phyloP scores from a whole-genome alignment of 2,888 invertebrate genomes.

The Tachina lurida region DNA sequence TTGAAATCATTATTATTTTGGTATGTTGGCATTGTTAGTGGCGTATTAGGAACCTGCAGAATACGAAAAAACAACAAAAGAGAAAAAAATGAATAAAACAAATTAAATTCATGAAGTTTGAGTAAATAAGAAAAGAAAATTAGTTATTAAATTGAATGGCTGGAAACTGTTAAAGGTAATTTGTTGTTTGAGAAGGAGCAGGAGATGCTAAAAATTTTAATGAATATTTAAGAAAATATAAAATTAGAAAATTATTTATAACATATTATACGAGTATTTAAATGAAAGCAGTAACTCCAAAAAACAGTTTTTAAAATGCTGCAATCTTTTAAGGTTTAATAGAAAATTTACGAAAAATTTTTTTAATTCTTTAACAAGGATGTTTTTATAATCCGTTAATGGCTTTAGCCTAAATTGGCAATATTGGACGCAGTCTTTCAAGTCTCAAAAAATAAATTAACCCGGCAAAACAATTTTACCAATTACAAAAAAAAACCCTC shows the following conservation, averaged over 20 bases:
- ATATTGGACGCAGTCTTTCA: too few species aligned
- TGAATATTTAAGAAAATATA: too few species aligned
- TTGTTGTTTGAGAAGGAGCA: neutral
- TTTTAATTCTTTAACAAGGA: too few species aligned
- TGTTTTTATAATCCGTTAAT: too few species aligned
- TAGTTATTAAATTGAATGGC: slow-evolving; percentile 58
- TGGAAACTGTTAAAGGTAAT: neutral
- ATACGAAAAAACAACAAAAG: slow-evolving; percentile 31
- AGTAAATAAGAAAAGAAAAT: slow-evolving; percentile 60
- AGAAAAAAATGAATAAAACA: slow-evolving; percentile 12
- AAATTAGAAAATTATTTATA: neutral
- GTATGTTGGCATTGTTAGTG: slow-evolving; percentile 78
- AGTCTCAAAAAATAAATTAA: too few species aligned
- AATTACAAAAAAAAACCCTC: too few species aligned
- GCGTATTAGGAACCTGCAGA: slow-evolving; percentile 82
- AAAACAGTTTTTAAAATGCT: neutral
- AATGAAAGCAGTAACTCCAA: neutral
- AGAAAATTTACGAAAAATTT: too few species aligned
- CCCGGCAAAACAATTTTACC: too few species aligned
- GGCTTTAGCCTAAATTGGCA: too few species aligned
- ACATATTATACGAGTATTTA: neutral
- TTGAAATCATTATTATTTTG: slow-evolving; percentile 76
- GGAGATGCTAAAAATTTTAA: too few species aligned
- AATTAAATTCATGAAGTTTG: slow-evolving; percentile 50
- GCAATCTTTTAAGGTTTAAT: too few species aligned